Conservation (phyloP, 2,113 vertebrate genomes). For the Microcebus lehilahytsara region DNA sequence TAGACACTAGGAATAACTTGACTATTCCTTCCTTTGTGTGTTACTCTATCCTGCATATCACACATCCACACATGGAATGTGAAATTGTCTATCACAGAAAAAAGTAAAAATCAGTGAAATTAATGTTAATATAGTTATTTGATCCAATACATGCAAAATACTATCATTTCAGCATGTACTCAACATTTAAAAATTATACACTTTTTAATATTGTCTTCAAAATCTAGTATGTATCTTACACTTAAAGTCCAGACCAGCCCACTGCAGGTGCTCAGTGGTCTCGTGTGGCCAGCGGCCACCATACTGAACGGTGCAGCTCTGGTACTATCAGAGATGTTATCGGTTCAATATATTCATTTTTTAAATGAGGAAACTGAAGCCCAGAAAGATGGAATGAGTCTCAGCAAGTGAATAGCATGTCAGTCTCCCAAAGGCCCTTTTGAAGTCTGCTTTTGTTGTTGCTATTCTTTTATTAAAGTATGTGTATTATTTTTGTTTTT, state of each 20-base stretch:
- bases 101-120: background rate
- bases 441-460: background rate
- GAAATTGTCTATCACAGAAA: background rate
- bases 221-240: background rate
- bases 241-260: background rate
- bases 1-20: background rate
- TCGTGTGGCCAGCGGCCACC: background rate
- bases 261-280: too few species aligned
- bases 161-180: background rate
- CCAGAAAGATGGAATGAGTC: background rate
- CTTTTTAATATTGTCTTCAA: background rate
- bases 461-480: background rate
- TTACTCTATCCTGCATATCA: background rate
- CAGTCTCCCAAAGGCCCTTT: background rate
- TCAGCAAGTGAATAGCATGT: background rate
- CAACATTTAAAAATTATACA: background rate
- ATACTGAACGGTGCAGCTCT: fast-evolving
- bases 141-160: background rate
- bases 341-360: background rate
- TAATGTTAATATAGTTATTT: background rate
- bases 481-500: background rate
- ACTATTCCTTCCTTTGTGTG: background rate
- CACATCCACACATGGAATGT: background rate
- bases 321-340: background rate
- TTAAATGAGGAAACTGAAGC: background rate